phyloP scores from a whole-genome alignment of 1,140 invertebrate genomes.

The Drosophila rhopaloa region DNA sequence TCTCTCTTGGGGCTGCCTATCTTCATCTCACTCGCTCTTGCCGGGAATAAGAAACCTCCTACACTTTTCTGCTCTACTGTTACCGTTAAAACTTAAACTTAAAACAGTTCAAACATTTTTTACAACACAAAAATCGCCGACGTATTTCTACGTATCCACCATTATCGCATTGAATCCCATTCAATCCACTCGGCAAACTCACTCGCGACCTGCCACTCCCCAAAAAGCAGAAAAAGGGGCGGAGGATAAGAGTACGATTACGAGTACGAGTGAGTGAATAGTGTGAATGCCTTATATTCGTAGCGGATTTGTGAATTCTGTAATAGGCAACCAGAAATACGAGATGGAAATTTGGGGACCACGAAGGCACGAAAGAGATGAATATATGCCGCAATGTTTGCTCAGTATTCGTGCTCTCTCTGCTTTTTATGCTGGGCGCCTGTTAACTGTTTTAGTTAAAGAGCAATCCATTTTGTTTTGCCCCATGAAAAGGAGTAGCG shows the following conservation, averaged over 20 bases:
- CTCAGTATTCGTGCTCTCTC: conserved; percentile 9
- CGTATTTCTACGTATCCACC: conserved; percentile 35
- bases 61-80: conserved; percentile 71
- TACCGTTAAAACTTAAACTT: conserved; percentile 84
- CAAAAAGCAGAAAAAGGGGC: conserved; percentile 2
- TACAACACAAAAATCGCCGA: conserved; percentile 68
- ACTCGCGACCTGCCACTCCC: conserved; percentile 24
- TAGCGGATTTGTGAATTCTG: conserved; percentile 83
- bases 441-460: conserved; percentile 84
- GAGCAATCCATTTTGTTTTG: conserved; percentile 84
- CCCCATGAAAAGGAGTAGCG: conserved; percentile 78
- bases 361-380: conserved; percentile 41
- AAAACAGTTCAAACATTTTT: conserved; percentile 84
- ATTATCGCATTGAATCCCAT: conserved; percentile 33
- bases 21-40: conserved; percentile 13
- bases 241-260: conserved; percentile 23
- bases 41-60: conserved; percentile 40
- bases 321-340: conserved; percentile 32
- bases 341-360: neutral
- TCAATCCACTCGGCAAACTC: conserved; percentile 50
- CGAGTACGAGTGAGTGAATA: conserved; percentile 66
- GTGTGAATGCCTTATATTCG: conserved; percentile 83
- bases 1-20: neutral
- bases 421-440: conserved; percentile 53
- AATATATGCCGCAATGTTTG: conserved; percentile 62